Conservation (phyloP, 2,797 vertebrate species). For the Nyctibius grandis region DNA sequence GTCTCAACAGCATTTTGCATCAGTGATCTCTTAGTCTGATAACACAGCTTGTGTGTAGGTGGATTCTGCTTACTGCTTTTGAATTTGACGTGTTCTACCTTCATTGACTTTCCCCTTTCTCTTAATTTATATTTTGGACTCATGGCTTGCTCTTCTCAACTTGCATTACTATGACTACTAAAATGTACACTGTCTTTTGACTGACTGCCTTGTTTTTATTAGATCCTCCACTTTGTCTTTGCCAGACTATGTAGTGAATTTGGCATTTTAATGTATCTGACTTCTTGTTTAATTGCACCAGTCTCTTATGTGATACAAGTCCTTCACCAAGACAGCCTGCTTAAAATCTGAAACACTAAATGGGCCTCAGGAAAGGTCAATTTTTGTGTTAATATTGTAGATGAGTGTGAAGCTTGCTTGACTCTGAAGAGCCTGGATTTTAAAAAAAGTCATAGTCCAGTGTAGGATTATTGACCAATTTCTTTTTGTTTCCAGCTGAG, state of each 20-base stretch:
- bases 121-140: not conserved
- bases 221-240: not conserved
- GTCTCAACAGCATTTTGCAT: not conserved
- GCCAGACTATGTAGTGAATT: not conserved
- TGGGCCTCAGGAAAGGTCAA: not conserved
- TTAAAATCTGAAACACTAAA: not conserved
- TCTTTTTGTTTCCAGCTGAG: constrained; percentile 72
- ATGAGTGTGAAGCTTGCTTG: not conserved
- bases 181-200: not conserved
- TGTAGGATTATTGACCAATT: constrained; percentile 39
- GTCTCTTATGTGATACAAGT: not conserved
- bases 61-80: not conserved
- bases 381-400: not conserved
- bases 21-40: not conserved
- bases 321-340: not conserved
- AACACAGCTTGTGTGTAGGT: not conserved
- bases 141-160: not conserved
- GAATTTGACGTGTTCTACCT: not conserved
- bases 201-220: not conserved
- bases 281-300: not conserved
- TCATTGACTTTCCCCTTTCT: not conserved
- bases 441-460: not conserved
- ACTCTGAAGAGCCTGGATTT: constrained; percentile 10
- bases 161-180: not conserved
- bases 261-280: not conserved